Evolutionary conservation across 2,113 vertebrate species (phyloP).

Genomic region (Parotia lawesii): DNA sequence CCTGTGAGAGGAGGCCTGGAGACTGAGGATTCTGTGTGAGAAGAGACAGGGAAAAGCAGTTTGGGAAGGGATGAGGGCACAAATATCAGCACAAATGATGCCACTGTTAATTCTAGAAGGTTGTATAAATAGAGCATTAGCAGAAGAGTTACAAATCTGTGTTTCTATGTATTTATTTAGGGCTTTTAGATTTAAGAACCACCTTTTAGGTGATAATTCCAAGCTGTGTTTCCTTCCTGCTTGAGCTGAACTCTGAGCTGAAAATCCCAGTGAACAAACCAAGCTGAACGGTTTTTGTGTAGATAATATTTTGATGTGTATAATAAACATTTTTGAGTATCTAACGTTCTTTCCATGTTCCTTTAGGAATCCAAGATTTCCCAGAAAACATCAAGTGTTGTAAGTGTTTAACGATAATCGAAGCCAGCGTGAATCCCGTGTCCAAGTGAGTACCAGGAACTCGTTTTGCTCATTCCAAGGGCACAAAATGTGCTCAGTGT

Average conservation of each 20-base stretch:
- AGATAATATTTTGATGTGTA: neutral
- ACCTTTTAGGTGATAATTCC: neutral
- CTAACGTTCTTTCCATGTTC: neutral
- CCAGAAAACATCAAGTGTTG: slow-evolving; percentile 99
- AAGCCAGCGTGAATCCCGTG: slow-evolving; percentile 98
- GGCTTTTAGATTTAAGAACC: neutral
- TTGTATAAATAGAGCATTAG: neutral
- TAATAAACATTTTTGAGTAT: neutral
- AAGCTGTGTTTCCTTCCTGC: neutral
- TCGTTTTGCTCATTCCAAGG: neutral
- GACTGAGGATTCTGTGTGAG: neutral
- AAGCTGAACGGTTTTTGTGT: neutral
- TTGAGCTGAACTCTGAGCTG: neutral
- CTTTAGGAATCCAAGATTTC: slow-evolving; percentile 96
- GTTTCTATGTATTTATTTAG: neutral
- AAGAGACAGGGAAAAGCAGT: neutral
- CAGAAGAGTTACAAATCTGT: too few species aligned
- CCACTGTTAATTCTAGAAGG: neutral
- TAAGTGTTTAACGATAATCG: slow-evolving; percentile 97
- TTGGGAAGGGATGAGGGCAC: neutral
- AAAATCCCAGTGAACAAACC: neutral
- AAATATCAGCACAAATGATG: neutral
- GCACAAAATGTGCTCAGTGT: neutral
- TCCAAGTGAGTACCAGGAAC: slow-evolving; percentile 88
- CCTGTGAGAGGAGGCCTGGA: neutral